These are phyloP conservation scores for Drosophila neotestacea DNA, from an alignment of 2,888 invertebrate species.

Conservation along the genomic window DNA sequence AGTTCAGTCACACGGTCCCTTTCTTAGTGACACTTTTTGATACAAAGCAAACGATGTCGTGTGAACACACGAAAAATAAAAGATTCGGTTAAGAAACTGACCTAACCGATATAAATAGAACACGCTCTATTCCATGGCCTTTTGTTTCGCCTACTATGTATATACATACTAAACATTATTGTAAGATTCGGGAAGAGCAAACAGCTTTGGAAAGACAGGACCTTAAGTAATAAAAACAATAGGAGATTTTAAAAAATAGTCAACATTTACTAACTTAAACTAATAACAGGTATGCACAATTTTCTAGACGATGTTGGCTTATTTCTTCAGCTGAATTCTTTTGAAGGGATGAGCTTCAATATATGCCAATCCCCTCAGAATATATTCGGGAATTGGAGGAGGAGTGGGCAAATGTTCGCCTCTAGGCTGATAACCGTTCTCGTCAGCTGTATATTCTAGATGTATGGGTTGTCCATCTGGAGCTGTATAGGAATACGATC, in stretches of 20 bases:
- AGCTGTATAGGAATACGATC: constrained; percentile 73
- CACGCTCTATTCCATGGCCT: no score
- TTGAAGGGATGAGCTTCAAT: constrained; percentile 80
- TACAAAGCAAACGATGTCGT: no score
- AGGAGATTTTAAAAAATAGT: constrained; percentile 13
- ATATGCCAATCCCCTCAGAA: constrained; percentile 75
- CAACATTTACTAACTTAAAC: constrained; percentile 53
- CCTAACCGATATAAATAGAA: no score
- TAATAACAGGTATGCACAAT: constrained; percentile 16
- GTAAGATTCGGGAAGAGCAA: no score
- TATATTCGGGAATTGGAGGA: constrained; percentile 83
- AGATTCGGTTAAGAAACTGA: no score
- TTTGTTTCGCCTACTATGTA: no score
- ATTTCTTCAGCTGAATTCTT: constrained; percentile 63
- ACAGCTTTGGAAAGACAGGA: no score
- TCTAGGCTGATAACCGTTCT: constrained; percentile 82
- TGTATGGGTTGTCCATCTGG: constrained; percentile 81
- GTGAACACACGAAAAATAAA: no score
- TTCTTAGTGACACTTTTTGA: no score
- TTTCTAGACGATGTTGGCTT: constrained; percentile 15
- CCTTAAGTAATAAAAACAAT: not conserved
- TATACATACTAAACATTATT: no score
- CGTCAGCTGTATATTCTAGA: constrained; percentile 82
- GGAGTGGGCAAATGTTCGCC: constrained; percentile 84
- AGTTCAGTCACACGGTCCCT: no score